Conservation (phyloP, 2,113 vertebrate species). For the Platichthys flesus region DNA sequence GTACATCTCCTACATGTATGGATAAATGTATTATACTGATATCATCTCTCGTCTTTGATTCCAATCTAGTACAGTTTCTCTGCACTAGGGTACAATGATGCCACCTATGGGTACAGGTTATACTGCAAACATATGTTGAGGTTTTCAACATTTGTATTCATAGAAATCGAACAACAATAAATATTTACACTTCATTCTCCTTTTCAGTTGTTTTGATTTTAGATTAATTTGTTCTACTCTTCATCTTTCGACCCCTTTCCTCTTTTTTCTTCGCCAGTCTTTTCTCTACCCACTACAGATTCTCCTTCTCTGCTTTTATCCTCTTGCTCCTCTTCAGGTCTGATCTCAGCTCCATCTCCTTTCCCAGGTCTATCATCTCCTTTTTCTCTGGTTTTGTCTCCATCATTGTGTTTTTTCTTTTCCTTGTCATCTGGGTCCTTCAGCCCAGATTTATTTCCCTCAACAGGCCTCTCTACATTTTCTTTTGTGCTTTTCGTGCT, state of each 20-base stretch:
- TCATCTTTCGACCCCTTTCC: background rate
- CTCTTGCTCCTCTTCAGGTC: conserved; percentile 30
- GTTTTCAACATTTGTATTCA: too few species aligned
- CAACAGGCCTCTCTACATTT: conserved; percentile 25
- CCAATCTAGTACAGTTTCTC: too few species aligned
- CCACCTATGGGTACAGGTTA: too few species aligned
- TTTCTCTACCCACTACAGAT: conserved; percentile 10
- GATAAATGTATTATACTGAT: too few species aligned
- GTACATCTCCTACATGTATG: too few species aligned
- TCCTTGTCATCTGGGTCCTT: background rate
- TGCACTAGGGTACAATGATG: too few species aligned
- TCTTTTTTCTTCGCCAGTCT: conserved; percentile 4
- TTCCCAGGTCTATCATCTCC: conserved; percentile 55
- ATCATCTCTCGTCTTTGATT: too few species aligned
- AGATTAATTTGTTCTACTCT: background rate
- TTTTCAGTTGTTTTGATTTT: background rate
- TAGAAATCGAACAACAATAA: too few species aligned
- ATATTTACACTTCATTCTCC: too few species aligned
- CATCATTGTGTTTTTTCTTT: conserved; percentile 10
- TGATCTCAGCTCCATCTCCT: conserved; percentile 67
- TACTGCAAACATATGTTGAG: too few species aligned
- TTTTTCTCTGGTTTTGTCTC: conserved; percentile 21
- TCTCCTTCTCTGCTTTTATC: conserved; percentile 10
- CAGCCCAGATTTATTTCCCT: conserved; percentile 3
- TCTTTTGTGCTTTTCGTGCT: conserved; percentile 62